A percentile compares a stretch with the other conserved stretches of the same genome.
Conservation (phyloP, 2,888 invertebrate species). For the Cabera pusaria region DNA sequence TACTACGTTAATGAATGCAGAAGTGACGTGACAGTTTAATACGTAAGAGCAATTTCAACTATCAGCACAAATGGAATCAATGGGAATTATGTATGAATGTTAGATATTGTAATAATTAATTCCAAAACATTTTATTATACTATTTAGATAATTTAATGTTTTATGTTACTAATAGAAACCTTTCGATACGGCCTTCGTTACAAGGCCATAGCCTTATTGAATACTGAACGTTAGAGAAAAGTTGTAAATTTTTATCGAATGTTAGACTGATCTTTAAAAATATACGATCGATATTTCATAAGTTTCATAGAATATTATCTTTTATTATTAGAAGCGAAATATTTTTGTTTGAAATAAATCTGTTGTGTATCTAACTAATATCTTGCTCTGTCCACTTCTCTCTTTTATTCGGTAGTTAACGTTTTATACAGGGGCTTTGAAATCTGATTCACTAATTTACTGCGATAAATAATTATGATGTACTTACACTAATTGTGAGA, state of each 20-base stretch:
- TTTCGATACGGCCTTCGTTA: conserved; percentile 36
- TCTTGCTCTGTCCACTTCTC: conserved; percentile 72
- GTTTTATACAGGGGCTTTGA: conserved; percentile 66
- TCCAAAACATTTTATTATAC: conserved; percentile 18
- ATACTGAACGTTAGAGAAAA: conserved; percentile 43
- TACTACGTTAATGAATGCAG: conserved; percentile 5
- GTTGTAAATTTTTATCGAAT: conserved; percentile 74
- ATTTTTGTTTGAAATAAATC: conserved; percentile 1
- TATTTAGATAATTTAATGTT: conserved; percentile 20
- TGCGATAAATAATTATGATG: conserved; percentile 34
- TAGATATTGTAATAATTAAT: conserved; percentile 20
- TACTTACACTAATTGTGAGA: conserved; percentile 32
- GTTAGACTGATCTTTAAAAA: conserved; percentile 82
- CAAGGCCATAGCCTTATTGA: conserved; percentile 63
- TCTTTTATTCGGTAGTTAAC: conserved; percentile 57
- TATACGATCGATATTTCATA: conserved; percentile 69
- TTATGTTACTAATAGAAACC: conserved; percentile 35
- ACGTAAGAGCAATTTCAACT: conserved; percentile 9
- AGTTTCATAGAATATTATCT: conserved; percentile 61
- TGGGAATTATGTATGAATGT: conserved; percentile 7
- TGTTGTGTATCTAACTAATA: conserved; percentile 26
- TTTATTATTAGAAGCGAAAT: conserved; percentile 46
- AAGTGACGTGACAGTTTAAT: conserved; percentile 2
- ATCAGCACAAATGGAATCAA: conserved; percentile 19
- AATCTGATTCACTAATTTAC: conserved; percentile 46